A percentile compares a stretch with the other conserved stretches of the same genome.
These are phyloP conservation scores for Yasuhikotakia modesta DNA, from an alignment of 2,797 vertebrate genomes.

Conservation along the genomic window DNA sequence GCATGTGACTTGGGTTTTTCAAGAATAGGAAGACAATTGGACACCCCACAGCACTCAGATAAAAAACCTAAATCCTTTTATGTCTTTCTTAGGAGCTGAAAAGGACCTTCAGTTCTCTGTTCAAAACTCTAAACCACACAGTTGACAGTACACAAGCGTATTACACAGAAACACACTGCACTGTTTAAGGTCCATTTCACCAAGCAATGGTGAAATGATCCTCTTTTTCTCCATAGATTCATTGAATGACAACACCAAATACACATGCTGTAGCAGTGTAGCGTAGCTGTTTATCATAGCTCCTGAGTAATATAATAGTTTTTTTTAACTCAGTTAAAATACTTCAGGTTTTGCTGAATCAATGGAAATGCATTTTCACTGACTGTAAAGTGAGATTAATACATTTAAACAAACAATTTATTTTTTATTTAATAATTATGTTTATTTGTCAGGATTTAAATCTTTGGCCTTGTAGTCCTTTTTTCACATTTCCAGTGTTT, in stretches of 20 bases:
- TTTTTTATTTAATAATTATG: no score
- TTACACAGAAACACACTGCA: neutral
- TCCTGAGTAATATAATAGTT: neutral
- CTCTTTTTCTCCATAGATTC: neutral
- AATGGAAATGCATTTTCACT: neutral
- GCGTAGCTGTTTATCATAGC: neutral
- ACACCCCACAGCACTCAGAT: conserved; percentile 14
- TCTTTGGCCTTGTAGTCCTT: no score
- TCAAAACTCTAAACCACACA: conserved; percentile 16
- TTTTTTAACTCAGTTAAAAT: neutral
- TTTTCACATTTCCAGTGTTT: no score
- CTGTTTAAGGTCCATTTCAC: neutral
- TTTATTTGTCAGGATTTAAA: no score
- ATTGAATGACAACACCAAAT: neutral
- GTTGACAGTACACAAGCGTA: conserved; percentile 2
- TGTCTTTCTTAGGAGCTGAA: neutral
- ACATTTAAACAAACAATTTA: no score
- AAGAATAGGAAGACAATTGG: neutral
- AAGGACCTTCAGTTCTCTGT: neutral
- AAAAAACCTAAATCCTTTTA: conserved; percentile 26
- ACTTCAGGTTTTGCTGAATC: neutral
- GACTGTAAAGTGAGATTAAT: no score
- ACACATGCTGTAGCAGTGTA: neutral
- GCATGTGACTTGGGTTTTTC: neutral
- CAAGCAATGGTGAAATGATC: neutral